Evolutionary conservation across 2,113 vertebrate species (phyloP).

Genomic region (Empidonax traillii): DNA sequence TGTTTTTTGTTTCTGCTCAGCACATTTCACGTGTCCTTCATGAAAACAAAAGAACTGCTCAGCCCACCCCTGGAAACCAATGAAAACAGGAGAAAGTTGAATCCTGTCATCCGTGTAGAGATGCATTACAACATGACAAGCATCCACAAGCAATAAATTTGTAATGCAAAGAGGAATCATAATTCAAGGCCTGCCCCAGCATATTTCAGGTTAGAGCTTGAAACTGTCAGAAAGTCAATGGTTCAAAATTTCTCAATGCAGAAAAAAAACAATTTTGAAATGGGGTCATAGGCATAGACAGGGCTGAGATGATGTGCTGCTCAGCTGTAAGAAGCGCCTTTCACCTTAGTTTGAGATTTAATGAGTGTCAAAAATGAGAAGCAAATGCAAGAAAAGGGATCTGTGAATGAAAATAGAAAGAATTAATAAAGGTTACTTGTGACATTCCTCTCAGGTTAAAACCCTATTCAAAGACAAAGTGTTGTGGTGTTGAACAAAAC

Average conservation of each 20-base stretch:
- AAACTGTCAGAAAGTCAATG: background rate
- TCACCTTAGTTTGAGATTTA: background rate
- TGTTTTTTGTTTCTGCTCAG: background rate
- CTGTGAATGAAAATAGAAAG: background rate
- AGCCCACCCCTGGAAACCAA: background rate
- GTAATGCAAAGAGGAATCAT: slow-evolving; percentile 9
- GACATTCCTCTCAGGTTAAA: background rate
- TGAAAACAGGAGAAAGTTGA: slow-evolving; percentile 20
- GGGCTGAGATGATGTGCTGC: background rate
- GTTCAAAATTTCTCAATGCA: background rate
- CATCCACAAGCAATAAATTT: slow-evolving; percentile 27
- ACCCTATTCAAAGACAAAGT: background rate
- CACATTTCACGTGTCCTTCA: background rate
- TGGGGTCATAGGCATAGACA: background rate
- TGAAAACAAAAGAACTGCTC: background rate
- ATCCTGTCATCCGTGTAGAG: background rate
- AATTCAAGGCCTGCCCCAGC: background rate
- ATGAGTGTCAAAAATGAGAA: background rate
- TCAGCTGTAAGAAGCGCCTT: background rate
- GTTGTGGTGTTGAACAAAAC: background rate
- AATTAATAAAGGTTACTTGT: background rate
- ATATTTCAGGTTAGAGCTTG: background rate
- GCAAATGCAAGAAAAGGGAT: background rate
- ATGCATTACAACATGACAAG: slow-evolving; percentile 1
- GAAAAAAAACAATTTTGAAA: background rate